Evolutionary conservation across 2,113 vertebrate genomes (phyloP).

Genomic region (Lamprologus sp.): DNA sequence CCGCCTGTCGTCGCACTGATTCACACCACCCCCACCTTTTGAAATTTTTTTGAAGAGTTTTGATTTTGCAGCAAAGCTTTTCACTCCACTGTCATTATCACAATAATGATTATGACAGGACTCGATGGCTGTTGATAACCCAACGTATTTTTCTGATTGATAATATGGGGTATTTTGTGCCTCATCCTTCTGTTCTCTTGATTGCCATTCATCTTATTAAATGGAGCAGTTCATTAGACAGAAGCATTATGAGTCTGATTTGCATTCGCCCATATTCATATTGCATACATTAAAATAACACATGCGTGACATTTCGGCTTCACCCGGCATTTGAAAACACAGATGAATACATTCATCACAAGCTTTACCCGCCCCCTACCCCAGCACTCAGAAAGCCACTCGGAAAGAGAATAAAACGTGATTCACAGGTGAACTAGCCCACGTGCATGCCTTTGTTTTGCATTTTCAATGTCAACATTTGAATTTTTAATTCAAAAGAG

Average conservation of each 20-base stretch:
- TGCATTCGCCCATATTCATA: conserved; percentile 64
- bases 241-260: conserved; percentile 53
- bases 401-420: conserved; percentile 18
- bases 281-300: conserved; percentile 58
- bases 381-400: conserved; percentile 17
- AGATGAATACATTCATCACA: conserved; percentile 53
- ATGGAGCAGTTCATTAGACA: conserved; percentile 60
- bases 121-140: conserved; percentile 39
- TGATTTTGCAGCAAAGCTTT: conserved; percentile 9
- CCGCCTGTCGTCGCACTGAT: not conserved
- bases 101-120: conserved; percentile 35
- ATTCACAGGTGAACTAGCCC: conserved; percentile 38
- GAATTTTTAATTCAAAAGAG: not conserved
- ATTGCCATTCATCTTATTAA: conserved; percentile 61
- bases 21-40: conserved; percentile 4
- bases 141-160: conserved; percentile 22
- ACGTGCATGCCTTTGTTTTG: conserved; percentile 24
- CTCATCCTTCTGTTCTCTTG: conserved; percentile 24
- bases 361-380: not conserved
- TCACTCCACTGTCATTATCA: conserved; percentile 32
- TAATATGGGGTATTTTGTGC: not conserved
- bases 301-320: conserved; percentile 54
- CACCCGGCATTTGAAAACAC: conserved; percentile 30
- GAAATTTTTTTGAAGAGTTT: conserved; percentile 13
- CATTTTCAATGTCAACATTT: conserved; percentile 27